phyloP scores from a whole-genome alignment of 2,797 vertebrate species.

The Chloroceryle inda region DNA sequence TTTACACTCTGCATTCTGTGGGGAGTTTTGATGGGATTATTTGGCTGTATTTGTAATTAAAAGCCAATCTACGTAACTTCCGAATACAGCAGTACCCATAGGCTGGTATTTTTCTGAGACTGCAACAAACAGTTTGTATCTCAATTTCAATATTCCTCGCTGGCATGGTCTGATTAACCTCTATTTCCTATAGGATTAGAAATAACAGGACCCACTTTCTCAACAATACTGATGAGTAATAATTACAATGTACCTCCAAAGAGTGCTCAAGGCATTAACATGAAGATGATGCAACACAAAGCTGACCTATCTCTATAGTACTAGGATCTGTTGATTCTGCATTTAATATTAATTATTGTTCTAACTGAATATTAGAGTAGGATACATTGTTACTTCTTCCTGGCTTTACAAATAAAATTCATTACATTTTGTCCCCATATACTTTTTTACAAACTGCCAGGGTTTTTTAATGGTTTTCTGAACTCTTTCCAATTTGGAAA shows the following conservation, averaged over 20 bases:
- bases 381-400: background rate
- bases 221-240: background rate
- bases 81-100: background rate
- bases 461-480: background rate
- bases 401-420: background rate
- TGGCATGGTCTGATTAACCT: background rate
- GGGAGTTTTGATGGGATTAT: background rate
- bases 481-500: background rate
- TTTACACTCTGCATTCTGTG: background rate
- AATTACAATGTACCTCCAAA: background rate
- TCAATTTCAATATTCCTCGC: background rate
- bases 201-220: conserved; percentile 8
- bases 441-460: background rate
- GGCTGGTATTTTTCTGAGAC: background rate
- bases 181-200: background rate
- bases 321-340: background rate
- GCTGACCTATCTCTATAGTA: background rate
- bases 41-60: background rate
- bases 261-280: background rate
- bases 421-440: background rate
- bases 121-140: background rate
- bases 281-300: background rate
- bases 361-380: background rate
- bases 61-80: background rate
- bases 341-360: background rate